These are phyloP conservation scores for Zaprionus lineosus DNA, from an alignment of 2,888 invertebrate genomes.

Conservation along the genomic window DNA sequence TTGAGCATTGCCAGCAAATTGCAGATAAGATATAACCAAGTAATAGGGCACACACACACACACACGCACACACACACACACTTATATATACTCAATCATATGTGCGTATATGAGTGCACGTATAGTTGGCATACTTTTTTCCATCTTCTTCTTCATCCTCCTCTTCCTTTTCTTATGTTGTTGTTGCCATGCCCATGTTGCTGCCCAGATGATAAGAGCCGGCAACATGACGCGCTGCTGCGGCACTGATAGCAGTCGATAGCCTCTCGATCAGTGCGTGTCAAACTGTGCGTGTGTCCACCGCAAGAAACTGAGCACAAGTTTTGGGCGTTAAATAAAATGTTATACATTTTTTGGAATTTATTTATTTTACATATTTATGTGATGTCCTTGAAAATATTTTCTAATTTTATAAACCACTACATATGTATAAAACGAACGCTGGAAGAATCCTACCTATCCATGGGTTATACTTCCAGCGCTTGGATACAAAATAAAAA, in stretches of 20 bases:
- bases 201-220: slow-evolving; percentile 70
- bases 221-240: slow-evolving; percentile 54
- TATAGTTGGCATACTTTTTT: slow-evolving; percentile 60
- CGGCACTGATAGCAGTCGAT: slow-evolving; percentile 35
- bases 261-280: slow-evolving; percentile 21
- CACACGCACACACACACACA: neutral
- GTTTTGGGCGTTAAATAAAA: too few relatives aligned
- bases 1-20: slow-evolving; percentile 52
- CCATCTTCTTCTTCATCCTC: slow-evolving; percentile 16
- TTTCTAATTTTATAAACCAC: too few relatives aligned
- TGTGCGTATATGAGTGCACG: slow-evolving; percentile 6
- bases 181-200: slow-evolving; percentile 46
- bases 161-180: slow-evolving; percentile 36
- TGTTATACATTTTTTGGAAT: too few relatives aligned
- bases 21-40: slow-evolving; percentile 65
- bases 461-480: too few relatives aligned
- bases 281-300: slow-evolving; percentile 34
- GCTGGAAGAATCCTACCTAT: too few relatives aligned
- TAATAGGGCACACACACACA: slow-evolving; percentile 21
- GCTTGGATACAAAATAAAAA: too few relatives aligned
- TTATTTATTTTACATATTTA: too few relatives aligned
- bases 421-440: too few relatives aligned
- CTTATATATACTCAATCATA: neutral
- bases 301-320: too few relatives aligned
- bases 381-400: too few relatives aligned